These are phyloP conservation scores for Sebastes baramenuke DNA, from an alignment of 2,797 vertebrate genomes.

Conservation along the genomic window DNA sequence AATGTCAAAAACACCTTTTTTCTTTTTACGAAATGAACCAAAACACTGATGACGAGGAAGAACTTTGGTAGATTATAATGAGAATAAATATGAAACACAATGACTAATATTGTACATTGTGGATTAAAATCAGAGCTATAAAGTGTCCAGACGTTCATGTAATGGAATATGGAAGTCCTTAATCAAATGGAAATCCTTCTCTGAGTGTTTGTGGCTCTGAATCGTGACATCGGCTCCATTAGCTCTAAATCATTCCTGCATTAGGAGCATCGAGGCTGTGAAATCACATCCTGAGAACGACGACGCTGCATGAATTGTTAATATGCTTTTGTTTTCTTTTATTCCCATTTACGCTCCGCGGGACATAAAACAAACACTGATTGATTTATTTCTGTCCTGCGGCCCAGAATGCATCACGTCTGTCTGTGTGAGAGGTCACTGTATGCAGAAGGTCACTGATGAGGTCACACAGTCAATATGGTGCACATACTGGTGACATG, in stretches of 20 bases:
- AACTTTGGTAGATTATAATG: too few relatives aligned
- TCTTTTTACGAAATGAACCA: too few relatives aligned
- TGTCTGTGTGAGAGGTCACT: constrained; percentile 56
- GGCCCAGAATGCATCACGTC: constrained; percentile 44
- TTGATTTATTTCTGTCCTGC: constrained; percentile 53
- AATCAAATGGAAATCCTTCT: background rate
- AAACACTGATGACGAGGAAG: too few relatives aligned
- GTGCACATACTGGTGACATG: constrained; percentile 14
- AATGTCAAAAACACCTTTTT: too few relatives aligned
- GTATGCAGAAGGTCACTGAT: constrained; percentile 31
- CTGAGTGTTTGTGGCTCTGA: background rate
- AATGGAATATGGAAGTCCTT: background rate
- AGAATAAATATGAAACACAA: too few relatives aligned
- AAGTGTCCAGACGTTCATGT: too few relatives aligned
- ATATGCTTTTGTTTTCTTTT: background rate
- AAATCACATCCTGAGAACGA: background rate
- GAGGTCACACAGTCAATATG: constrained; percentile 53
- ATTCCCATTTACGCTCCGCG: background rate
- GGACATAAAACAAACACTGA: constrained; percentile 6
- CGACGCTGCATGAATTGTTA: background rate
- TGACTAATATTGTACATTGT: too few relatives aligned
- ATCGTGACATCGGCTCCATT: too few relatives aligned
- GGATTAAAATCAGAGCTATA: too few relatives aligned
- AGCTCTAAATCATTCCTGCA: too few relatives aligned
- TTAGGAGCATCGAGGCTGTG: background rate